Evolutionary conservation across 2,888 invertebrate genomes (phyloP).

Genomic region (Leptinotarsa rubiginosa): DNA sequence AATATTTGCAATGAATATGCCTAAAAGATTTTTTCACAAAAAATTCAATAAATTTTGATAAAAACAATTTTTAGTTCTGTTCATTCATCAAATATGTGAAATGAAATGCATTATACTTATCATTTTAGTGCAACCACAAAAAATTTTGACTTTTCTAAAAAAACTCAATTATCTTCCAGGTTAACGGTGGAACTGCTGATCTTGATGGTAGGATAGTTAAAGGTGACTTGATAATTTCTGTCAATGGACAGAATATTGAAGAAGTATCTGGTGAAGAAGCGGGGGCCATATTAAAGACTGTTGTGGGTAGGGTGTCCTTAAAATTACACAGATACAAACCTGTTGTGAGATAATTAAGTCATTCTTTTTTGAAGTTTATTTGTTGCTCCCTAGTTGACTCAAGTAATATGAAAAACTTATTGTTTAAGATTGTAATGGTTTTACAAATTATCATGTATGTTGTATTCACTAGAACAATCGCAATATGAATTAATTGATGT

Average conservation of each 20-base stretch:
- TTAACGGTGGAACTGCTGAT: constrained; percentile 88
- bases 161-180: constrained; percentile 68
- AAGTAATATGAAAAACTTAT: not conserved
- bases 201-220: constrained; percentile 89
- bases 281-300: constrained; percentile 89
- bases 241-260: constrained; percentile 88
- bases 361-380: not conserved
- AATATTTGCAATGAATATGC: no score
- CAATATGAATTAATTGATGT: constrained; percentile 26
- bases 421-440: not conserved
- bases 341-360: constrained; percentile 58
- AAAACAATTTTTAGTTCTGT: no score
- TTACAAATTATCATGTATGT: not conserved
- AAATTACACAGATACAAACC: constrained; percentile 90
- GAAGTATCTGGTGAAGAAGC: constrained; percentile 84
- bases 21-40: no score
- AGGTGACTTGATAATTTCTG: constrained; percentile 90
- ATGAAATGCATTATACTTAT: not conserved
- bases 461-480: not conserved
- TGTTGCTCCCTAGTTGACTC: constrained; percentile 30
- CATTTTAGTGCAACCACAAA: not conserved
- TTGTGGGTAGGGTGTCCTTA: constrained; percentile 83
- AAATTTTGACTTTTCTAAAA: not conserved
- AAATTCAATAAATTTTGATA: no score
- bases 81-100: no score